These are phyloP conservation scores for Neuroterus valhalla DNA, from an alignment of 1,140 invertebrate genomes.

Conservation along the genomic window DNA sequence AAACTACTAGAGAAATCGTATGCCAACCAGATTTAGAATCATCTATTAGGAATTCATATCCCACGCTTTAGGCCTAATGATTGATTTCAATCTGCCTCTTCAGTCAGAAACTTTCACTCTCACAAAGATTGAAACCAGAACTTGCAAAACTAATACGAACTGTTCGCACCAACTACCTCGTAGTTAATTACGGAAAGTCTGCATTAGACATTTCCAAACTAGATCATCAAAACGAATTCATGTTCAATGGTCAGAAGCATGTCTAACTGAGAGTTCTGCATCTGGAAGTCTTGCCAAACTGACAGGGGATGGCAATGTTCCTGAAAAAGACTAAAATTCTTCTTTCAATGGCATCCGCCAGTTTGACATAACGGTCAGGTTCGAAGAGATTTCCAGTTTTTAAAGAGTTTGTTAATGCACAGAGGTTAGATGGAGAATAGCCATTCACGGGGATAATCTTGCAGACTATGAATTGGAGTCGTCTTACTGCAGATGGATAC, in stretches of 20 bases:
- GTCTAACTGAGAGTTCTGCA: background rate
- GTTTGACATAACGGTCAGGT: background rate
- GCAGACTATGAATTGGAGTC: no score
- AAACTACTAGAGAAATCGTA: no score
- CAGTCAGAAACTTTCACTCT: slow-evolving; percentile 54
- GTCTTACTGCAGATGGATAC: no score
- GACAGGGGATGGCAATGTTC: background rate
- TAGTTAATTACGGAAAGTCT: background rate
- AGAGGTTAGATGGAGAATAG: no score
- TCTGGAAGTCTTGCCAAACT: background rate
- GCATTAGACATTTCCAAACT: background rate
- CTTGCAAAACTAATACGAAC: slow-evolving; percentile 36
- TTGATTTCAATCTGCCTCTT: slow-evolving; percentile 59
- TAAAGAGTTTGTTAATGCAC: no score
- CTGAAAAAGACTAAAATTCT: background rate
- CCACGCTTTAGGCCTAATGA: slow-evolving; percentile 51
- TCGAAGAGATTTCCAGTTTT: background rate
- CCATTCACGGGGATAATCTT: no score
- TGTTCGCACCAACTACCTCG: background rate
- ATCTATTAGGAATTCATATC: no score
- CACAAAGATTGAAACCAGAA: slow-evolving; percentile 55
- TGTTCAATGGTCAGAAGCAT: background rate
- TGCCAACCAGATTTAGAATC: no score
- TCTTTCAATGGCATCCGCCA: background rate
- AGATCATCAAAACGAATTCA: background rate